Conservation (phyloP, 2,888 invertebrate genomes). For the Cataglyphis rosenhaueri region DNA sequence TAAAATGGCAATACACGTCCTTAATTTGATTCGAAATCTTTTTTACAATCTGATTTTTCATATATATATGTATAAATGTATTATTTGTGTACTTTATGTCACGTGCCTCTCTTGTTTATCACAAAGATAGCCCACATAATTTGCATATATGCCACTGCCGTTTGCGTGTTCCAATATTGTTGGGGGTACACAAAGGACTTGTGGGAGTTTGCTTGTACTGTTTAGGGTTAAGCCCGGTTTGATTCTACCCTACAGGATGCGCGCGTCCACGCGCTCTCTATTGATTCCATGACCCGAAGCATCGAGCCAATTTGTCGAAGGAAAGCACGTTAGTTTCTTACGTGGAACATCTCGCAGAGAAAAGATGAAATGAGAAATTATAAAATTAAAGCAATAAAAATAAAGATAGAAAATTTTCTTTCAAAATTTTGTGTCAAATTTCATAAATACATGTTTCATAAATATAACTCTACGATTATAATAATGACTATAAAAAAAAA, state of each 20-base stretch:
- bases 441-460: neutral
- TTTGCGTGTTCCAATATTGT: conserved; percentile 10
- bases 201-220: conserved; percentile 7
- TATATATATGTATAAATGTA: neutral
- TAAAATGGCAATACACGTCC: neutral
- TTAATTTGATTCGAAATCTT: neutral
- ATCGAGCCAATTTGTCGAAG: conserved; percentile 77
- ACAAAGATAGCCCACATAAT: conserved; percentile 1
- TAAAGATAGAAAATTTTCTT: neutral
- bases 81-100: conserved; percentile 2
- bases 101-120: conserved; percentile 17
- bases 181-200: conserved; percentile 6
- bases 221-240: conserved; percentile 60
- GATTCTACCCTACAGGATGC: conserved; percentile 76
- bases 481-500: neutral
- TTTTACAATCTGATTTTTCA: neutral
- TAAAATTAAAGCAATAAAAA: neutral
- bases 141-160: conserved; percentile 1
- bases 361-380: neutral
- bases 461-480: neutral
- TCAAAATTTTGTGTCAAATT: neutral
- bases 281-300: conserved; percentile 77
- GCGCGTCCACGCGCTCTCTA: conserved; percentile 77
- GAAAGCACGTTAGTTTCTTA: conserved; percentile 55
- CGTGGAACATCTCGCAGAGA: neutral